Conservation (phyloP, 2,113 vertebrate species). For the Saguinus imperator region DNA sequence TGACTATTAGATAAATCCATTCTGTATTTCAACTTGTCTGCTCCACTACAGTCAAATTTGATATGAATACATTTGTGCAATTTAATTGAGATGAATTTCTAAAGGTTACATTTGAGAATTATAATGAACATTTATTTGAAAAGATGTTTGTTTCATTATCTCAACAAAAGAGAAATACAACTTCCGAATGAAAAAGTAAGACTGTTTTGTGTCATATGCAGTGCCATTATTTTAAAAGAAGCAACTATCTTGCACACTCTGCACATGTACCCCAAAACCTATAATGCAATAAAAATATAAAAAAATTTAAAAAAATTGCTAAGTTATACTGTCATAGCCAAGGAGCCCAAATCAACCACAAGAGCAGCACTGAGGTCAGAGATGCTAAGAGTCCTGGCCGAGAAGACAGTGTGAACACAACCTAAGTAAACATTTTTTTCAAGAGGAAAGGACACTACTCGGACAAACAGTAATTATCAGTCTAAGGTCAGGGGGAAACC, state of each 20-base stretch:
- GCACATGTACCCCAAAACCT: too few relatives aligned
- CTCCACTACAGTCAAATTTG: not conserved
- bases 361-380: not conserved
- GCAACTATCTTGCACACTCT: too few relatives aligned
- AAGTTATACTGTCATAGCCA: not conserved
- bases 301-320: not conserved
- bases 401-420: not conserved
- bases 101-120: not conserved
- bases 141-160: not conserved
- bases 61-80: not conserved
- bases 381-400: not conserved
- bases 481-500: not conserved
- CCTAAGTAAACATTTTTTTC: not conserved
- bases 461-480: not conserved
- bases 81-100: not conserved
- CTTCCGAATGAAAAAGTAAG: not conserved
- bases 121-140: not conserved
- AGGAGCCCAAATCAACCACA: not conserved
- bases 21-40: not conserved
- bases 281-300: too few relatives aligned
- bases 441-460: not conserved
- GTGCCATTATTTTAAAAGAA: not conserved
- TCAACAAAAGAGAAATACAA: not conserved
- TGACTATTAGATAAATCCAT: not conserved
- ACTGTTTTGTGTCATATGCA: not conserved